Evolutionary conservation across 2,888 invertebrate species (phyloP), one percentile per base, ranked within the genome.

Genomic region (Drosophila nr. fundita): DNA sequence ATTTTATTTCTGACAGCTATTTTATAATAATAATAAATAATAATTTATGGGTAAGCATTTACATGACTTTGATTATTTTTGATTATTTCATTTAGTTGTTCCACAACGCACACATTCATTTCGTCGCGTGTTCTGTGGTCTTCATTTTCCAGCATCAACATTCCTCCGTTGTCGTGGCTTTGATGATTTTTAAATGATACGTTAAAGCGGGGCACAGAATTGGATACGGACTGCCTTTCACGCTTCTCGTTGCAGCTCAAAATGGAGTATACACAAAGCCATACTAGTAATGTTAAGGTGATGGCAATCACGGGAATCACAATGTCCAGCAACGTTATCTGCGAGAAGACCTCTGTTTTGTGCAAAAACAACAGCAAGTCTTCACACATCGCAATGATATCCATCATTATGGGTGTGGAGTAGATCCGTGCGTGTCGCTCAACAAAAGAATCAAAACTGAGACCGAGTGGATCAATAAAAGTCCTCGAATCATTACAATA

Each of bases 181-280:
- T 42, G 6, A 42, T 6, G 11, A 13, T 6, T 13, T 13, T 21
- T 3, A 21, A 4, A 32, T 32, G 3, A 21, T 21, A 42, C 6
- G 0, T 11, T 21, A 21, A 0, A 2, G 21, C 11, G 6, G 11
- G 21, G 11, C 21, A 6, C 11, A 11, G n/a, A n/a, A 5, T 1
- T 4, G n/a, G 61, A 32, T 4, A 70, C 24, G 10, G 55, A 7
- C 4, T 15, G 61, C 1, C 49, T 11, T n/a, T 78, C 59, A 0
- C 32, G 0, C 6, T 70, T 48, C 8, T 13, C 3, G 7, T 49
- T 27, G 1, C 48, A 59, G 8, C 53, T 11, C 5, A 8, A 32
- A n/a, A 54, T 5, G 58, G 75, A 67, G 18, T 18, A 54, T 29
- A 11, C 67, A 6, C 63, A 67, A 32, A 61, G 45, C 6, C 53